Conservation (phyloP, 1,140 invertebrate genomes). For the Caenorhabditis brenneri region DNA sequence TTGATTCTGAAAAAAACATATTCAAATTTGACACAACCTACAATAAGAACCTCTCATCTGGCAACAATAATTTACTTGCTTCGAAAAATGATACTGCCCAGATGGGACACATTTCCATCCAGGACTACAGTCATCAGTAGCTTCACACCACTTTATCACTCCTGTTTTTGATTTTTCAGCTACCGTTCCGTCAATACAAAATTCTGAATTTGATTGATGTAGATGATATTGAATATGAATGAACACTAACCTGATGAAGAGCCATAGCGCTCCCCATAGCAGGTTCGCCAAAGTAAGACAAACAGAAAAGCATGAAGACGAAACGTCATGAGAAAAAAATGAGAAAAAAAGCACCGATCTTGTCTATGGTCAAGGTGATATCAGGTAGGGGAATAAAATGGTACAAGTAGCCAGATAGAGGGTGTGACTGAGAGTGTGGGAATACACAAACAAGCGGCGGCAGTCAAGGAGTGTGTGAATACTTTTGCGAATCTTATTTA, state of each 20-base stretch:
- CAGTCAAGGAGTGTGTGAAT: slow-evolving; percentile 10
- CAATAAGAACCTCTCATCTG: slow-evolving; percentile 6
- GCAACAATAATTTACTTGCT: slow-evolving; percentile 33
- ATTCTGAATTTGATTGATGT: neutral
- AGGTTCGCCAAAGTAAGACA: neutral
- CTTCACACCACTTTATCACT: neutral
- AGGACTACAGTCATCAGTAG: slow-evolving; percentile 15
- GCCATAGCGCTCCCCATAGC: neutral
- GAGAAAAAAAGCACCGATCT: too few species aligned
- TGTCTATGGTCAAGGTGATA: neutral
- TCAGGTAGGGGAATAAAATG: neutral
- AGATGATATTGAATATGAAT: neutral
- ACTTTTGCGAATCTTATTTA: slow-evolving; percentile 27
- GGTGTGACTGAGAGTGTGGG: neutral
- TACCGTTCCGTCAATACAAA: neutral
- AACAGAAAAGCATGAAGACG: neutral
- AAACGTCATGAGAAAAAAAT: neutral
- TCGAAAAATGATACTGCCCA: slow-evolving; percentile 19
- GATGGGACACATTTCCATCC: slow-evolving; percentile 34
- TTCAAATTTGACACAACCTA: neutral
- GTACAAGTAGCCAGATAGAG: neutral
- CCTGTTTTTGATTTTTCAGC: slow-evolving; percentile 15
- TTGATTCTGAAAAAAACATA: neutral
- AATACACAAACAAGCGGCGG: slow-evolving; percentile 15
- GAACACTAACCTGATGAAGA: neutral